Conservation (phyloP, 1,140 invertebrate species). For the Macrobrachium nipponense region DNA sequence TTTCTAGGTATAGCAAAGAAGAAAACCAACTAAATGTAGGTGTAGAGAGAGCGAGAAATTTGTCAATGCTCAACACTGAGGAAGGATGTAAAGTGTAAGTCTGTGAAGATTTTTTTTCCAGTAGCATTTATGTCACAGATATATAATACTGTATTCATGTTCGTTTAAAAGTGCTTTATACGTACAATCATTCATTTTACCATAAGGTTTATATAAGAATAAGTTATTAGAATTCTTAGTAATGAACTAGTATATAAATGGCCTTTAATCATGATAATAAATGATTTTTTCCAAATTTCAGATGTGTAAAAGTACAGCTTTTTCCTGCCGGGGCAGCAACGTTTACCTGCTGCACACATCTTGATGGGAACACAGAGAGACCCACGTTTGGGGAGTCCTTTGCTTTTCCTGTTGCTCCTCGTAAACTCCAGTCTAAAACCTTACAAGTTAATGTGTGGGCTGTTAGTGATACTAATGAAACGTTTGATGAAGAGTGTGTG, state of each 20-base stretch:
- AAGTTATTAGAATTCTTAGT: too few species aligned
- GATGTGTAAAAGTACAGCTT: conserved; percentile 83
- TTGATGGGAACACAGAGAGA: conserved; percentile 79
- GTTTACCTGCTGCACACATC: conserved; percentile 79
- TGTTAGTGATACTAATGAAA: conserved; percentile 69
- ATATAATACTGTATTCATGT: neutral
- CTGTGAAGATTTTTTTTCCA: too few species aligned
- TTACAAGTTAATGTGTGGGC: conserved; percentile 89
- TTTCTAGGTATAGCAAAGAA: conserved; percentile 81
- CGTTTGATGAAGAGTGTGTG: conserved; percentile 82
- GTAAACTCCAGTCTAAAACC: conserved; percentile 83
- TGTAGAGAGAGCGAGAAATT: conserved; percentile 89
- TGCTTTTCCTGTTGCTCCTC: conserved; percentile 78
- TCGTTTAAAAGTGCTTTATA: too few species aligned
- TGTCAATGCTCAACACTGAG: conserved; percentile 84
- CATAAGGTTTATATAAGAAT: too few species aligned
- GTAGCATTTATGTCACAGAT: too few species aligned
- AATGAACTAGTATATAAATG: too few species aligned
- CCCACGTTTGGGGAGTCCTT: conserved; percentile 86
- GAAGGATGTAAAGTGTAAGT: conserved; percentile 82
- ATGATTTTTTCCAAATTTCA: conserved; percentile 68
- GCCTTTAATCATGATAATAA: conserved; percentile 23
- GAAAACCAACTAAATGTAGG: conserved; percentile 84
- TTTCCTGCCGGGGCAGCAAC: conserved; percentile 75
- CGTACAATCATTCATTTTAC: too few species aligned